A percentile compares a stretch with the other conserved stretches of the same genome.
Evolutionary conservation across 2,888 invertebrate genomes (phyloP).

Genomic region (Monochamus alternatus): DNA sequence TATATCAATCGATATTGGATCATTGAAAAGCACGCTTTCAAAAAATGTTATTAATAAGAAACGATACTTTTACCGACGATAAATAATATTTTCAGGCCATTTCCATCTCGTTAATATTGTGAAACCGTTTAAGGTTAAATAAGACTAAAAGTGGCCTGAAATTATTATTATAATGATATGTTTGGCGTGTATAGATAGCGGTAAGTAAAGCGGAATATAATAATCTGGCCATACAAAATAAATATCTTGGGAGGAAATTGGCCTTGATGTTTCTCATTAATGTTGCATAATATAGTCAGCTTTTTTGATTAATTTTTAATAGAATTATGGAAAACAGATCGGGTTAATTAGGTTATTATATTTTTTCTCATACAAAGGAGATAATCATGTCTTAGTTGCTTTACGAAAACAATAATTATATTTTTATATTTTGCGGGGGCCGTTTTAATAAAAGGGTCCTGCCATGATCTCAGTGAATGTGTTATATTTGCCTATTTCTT

Average conservation of each 20-base stretch:
- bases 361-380: constrained; percentile 11
- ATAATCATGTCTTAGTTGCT: background rate
- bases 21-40: background rate
- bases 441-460: constrained; percentile 1
- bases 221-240: constrained; percentile 49
- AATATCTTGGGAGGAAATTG: constrained; percentile 46
- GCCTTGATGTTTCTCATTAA: constrained; percentile 43
- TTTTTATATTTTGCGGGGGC: background rate
- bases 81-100: constrained; percentile 29
- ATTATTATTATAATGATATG: constrained; percentile 54
- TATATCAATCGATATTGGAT: background rate
- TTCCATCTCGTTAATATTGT: constrained; percentile 51
- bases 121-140: constrained; percentile 50
- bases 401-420: constrained; percentile 8
- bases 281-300: constrained; percentile 45
- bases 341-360: constrained; percentile 25
- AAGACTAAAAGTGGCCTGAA: constrained; percentile 49
- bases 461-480: too few species aligned
- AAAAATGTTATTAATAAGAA: background rate
- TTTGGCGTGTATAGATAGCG: constrained; percentile 43
- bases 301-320: constrained; percentile 20
- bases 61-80: constrained; percentile 9
- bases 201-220: constrained; percentile 50
- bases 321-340: constrained; percentile 18
- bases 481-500: too few species aligned